These are phyloP conservation scores for Acanthochromis polyacanthus DNA, from an alignment of 2,113 vertebrate species.

Conservation along the genomic window DNA sequence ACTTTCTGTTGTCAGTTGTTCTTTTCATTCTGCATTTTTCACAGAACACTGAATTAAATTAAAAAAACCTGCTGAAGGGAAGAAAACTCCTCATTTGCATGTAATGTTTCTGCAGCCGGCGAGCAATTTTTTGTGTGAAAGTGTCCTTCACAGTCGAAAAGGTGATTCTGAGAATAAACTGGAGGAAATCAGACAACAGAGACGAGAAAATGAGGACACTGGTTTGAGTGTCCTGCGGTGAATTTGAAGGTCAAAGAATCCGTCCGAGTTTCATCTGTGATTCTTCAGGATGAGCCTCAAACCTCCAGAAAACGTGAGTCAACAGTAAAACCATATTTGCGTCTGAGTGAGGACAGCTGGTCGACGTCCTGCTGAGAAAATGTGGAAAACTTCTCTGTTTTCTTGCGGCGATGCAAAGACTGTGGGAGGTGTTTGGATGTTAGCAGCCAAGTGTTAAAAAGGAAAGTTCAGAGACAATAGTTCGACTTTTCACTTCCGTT, in stretches of 20 bases:
- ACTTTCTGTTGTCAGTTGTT: no score
- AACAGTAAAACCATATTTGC: not conserved
- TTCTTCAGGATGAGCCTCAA: no score
- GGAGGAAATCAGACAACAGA: constrained; percentile 15
- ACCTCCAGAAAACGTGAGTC: no score
- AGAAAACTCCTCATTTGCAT: not conserved
- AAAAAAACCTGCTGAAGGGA: not conserved
- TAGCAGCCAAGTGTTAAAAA: constrained; percentile 4
- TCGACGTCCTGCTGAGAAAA: constrained; percentile 21
- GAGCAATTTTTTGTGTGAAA: not conserved
- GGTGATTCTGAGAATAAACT: constrained; percentile 17
- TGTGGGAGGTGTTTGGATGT: constrained; percentile 3
- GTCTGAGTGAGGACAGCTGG: not conserved
- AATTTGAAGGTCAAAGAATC: not conserved
- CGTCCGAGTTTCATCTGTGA: no score
- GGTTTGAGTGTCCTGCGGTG: no score
- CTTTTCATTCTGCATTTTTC: no score
- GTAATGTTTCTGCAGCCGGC: not conserved
- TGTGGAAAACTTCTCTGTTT: not conserved
- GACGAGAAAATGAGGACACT: not conserved
- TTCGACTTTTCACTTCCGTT: constrained; percentile 10
- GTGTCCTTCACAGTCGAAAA: not conserved
- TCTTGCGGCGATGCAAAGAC: no score
- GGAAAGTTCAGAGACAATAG: not conserved
- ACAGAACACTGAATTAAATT: not conserved